Percentiles rank a stretch among this genome's conserved stretches.
Conservation (phyloP, 1,140 invertebrate species). For the Rhopalosiphum maidis region DNA sequence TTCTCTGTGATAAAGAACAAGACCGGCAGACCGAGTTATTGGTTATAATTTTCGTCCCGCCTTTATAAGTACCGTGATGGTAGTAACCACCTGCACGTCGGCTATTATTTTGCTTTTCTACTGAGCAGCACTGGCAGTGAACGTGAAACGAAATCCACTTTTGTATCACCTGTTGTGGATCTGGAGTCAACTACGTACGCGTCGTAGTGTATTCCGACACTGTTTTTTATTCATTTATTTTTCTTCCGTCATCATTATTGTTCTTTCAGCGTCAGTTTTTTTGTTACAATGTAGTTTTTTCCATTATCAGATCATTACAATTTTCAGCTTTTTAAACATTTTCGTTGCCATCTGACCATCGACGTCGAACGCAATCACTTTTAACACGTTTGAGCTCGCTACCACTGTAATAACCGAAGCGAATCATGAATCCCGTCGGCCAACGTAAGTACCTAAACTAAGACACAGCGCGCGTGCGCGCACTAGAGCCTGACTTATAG, state of each 20-base stretch:
- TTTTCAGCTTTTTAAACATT: background rate
- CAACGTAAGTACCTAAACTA: slow-evolving; percentile 65
- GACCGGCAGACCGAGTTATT: too few species aligned
- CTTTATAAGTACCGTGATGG: background rate
- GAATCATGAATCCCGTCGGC: slow-evolving; percentile 67
- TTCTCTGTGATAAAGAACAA: too few species aligned
- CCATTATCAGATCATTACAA: too few species aligned
- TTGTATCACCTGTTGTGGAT: slow-evolving; percentile 36
- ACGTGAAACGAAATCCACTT: slow-evolving; percentile 26
- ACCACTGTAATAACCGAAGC: background rate
- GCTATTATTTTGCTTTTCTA: background rate
- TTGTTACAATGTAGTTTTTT: too few species aligned
- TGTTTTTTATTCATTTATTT: slow-evolving; percentile 6
- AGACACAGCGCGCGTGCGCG: too few species aligned
- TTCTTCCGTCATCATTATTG: background rate
- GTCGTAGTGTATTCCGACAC: background rate
- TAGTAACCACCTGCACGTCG: background rate
- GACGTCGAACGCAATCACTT: background rate
- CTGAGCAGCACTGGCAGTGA: background rate
- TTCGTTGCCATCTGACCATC: background rate
- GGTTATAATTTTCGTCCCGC: too few species aligned
- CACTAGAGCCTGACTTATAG: too few species aligned
- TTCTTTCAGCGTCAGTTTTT: background rate
- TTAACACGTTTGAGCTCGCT: too few species aligned
- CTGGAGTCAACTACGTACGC: background rate